phyloP scores from a whole-genome alignment of 2,113 vertebrate species.

The Saguinus imperator region DNA sequence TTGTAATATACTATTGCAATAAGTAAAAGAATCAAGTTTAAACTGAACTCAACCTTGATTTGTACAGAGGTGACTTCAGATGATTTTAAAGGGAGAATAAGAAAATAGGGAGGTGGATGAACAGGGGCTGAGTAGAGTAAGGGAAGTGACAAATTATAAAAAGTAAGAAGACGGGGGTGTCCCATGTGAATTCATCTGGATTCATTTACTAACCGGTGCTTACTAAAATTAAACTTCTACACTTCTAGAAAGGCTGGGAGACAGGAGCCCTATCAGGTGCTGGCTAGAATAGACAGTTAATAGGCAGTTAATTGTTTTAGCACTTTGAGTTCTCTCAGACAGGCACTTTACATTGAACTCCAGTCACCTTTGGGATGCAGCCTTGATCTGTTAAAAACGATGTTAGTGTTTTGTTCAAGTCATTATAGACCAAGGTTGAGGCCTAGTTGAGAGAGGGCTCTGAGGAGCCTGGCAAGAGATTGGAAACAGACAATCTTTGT shows the following conservation, averaged over 20 bases:
- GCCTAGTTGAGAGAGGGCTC: neutral
- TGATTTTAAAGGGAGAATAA: neutral
- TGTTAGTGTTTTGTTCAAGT: neutral
- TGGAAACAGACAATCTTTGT: neutral
- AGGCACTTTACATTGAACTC: neutral
- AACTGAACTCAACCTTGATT: neutral
- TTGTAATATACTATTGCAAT: neutral
- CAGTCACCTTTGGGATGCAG: neutral
- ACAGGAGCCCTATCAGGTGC: no score
- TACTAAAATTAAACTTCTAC: neutral
- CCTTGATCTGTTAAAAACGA: neutral
- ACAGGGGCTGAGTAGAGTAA: neutral
- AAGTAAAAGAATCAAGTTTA: neutral
- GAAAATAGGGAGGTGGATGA: neutral
- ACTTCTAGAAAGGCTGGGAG: neutral
- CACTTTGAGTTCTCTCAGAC: neutral
- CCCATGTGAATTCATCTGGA: neutral
- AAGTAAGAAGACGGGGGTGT: fast-evolving
- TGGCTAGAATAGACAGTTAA: neutral
- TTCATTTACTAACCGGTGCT: neutral
- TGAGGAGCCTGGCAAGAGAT: neutral
- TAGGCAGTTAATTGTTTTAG: neutral
- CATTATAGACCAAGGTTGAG: neutral
- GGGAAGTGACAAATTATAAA: neutral
- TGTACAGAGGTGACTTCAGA: neutral